A percentile compares a stretch with the other conserved stretches of the same genome.
Evolutionary conservation across 2,113 vertebrate species (phyloP).

Genomic region (Lanius collurio): DNA sequence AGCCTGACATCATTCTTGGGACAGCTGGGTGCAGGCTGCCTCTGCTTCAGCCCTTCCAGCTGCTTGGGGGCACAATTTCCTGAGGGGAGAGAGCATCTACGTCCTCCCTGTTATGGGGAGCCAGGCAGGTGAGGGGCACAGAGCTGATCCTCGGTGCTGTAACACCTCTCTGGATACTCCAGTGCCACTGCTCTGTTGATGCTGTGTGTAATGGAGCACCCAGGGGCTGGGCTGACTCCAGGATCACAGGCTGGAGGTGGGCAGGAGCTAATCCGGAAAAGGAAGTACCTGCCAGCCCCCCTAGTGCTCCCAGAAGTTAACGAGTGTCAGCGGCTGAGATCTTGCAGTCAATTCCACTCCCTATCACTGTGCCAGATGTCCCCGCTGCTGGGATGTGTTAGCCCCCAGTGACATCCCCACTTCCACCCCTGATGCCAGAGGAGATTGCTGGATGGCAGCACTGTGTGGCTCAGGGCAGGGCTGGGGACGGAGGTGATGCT

Average conservation of each 20-base stretch:
- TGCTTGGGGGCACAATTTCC: not conserved
- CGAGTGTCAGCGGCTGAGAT: not conserved
- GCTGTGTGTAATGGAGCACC: not conserved
- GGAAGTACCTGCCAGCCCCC: not conserved
- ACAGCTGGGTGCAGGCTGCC: not conserved
- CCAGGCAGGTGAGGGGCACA: not conserved
- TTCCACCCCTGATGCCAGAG: not conserved
- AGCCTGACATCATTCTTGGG: not conserved
- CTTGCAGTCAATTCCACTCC: not conserved
- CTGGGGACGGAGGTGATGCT: not conserved
- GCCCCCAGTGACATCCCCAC: not conserved
- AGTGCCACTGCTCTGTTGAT: not conserved
- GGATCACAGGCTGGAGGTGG: not conserved
- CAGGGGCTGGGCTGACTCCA: not conserved
- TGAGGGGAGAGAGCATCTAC: not conserved
- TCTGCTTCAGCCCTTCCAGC: not conserved
- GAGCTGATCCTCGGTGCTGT: no score
- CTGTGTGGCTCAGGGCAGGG: not conserved
- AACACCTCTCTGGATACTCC: fast-evolving
- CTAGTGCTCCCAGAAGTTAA: constrained; percentile 1
- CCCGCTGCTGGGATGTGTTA: not conserved
- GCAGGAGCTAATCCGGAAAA: not conserved
- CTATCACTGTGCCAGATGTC: not conserved
- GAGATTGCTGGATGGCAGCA: no score
- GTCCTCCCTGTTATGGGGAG: fast-evolving